Percentiles rank a stretch among this genome's conserved stretches.
These are phyloP conservation scores for Pterocles orientalis DNA, from an alignment of 2,113 vertebrate genomes.

Conservation along the genomic window DNA sequence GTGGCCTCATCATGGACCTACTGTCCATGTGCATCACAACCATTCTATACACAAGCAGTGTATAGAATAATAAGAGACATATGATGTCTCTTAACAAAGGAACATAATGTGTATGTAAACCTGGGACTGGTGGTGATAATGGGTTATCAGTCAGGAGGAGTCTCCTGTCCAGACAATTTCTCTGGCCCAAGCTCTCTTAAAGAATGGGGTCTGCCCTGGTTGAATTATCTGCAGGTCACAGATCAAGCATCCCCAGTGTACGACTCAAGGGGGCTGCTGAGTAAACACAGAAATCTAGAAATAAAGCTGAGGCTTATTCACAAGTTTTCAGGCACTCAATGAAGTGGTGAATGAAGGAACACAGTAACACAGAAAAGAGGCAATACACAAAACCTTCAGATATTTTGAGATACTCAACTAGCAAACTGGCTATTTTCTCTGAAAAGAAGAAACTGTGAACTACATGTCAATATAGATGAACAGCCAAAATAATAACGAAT, in stretches of 20 bases:
- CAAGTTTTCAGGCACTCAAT: neutral
- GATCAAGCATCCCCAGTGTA: neutral
- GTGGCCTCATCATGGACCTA: neutral
- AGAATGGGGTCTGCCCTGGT: neutral
- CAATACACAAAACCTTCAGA: neutral
- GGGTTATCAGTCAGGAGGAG: neutral
- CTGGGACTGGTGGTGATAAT: neutral
- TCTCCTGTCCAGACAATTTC: neutral
- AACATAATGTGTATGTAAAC: fast-evolving
- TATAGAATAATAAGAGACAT: too few relatives aligned
- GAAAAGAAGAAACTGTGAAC: neutral
- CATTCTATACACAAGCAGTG: neutral
- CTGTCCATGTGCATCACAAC: fast-evolving
- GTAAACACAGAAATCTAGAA: neutral
- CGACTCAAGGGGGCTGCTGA: neutral
- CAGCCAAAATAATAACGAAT: neutral
- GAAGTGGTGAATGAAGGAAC: neutral
- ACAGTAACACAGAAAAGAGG: neutral
- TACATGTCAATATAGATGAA: neutral
- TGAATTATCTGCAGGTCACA: neutral
- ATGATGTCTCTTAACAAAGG: neutral
- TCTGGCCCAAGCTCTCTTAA: neutral
- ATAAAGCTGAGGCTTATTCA: neutral
- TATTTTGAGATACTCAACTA: neutral
- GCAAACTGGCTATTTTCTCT: neutral